phyloP scores from a whole-genome alignment of 2,113 vertebrate genomes.

The Tichodroma muraria region DNA sequence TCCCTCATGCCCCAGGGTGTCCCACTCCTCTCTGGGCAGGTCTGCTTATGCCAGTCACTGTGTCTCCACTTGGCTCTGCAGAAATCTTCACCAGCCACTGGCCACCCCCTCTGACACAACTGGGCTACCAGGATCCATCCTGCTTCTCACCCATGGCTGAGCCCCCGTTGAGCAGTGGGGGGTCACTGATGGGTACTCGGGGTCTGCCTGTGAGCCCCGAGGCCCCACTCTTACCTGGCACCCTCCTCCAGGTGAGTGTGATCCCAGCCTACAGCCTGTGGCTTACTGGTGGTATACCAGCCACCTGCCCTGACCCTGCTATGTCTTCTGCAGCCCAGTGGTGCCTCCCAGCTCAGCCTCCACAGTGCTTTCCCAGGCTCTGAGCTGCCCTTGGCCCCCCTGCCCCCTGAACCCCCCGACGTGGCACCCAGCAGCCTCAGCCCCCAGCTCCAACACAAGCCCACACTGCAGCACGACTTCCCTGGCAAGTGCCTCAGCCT shows the following conservation, averaged over 20 bases:
- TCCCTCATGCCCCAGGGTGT: accelerated
- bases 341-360: constrained; percentile 40
- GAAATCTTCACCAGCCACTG: constrained; percentile 68
- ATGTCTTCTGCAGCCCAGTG: constrained; percentile 44
- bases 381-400: constrained; percentile 16
- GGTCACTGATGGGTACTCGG: not conserved
- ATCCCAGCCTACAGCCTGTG: accelerated
- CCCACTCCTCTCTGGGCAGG: not conserved
- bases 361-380: constrained; percentile 21
- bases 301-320: not conserved
- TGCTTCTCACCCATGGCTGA: constrained; percentile 47
- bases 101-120: not conserved
- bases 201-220: not conserved
- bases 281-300: not conserved
- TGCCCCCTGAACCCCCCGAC: not conserved
- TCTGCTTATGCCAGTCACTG: not conserved
- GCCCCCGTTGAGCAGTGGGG: not conserved
- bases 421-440: constrained; percentile 16
- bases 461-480: not conserved
- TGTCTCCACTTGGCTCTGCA: constrained; percentile 21
- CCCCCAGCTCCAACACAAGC: constrained; percentile 38
- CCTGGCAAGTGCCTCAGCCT: constrained; percentile 9
- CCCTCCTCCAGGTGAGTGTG: constrained; percentile 62
- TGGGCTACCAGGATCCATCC: constrained; percentile 43
- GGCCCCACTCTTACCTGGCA: not conserved